These are phyloP conservation scores for Drosophila formosana DNA, from an alignment of 2,888 invertebrate species.

Conservation along the genomic window DNA sequence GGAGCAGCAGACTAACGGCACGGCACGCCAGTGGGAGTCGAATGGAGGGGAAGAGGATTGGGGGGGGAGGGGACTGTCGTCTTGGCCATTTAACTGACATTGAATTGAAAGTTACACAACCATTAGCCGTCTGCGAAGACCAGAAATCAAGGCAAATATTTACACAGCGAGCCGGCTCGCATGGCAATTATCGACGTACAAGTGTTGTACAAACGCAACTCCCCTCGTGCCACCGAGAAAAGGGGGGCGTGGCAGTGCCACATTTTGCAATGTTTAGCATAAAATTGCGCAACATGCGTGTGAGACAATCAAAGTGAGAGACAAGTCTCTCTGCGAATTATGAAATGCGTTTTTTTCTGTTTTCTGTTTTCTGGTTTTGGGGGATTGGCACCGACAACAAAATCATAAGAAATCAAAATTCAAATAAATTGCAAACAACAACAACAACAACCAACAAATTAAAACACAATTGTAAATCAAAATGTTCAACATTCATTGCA, in stretches of 20 bases:
- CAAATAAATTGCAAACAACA: slow-evolving; percentile 61
- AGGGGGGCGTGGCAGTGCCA: slow-evolving; percentile 66
- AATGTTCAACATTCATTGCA: slow-evolving; percentile 34
- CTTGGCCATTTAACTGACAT: slow-evolving; percentile 67
- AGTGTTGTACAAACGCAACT: slow-evolving; percentile 14
- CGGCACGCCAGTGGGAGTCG: background rate
- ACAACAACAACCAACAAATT: slow-evolving; percentile 17
- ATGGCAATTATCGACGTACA: slow-evolving; percentile 62
- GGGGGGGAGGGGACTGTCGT: slow-evolving; percentile 10
- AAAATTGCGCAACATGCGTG: slow-evolving; percentile 76
- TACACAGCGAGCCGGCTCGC: slow-evolving; percentile 63
- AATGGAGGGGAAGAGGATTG: background rate
- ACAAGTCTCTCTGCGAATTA: slow-evolving; percentile 51
- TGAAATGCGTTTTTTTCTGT: slow-evolving; percentile 47
- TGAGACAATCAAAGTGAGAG: slow-evolving; percentile 20
- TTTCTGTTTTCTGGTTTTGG: slow-evolving; percentile 2
- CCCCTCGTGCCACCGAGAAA: background rate
- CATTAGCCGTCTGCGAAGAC: slow-evolving; percentile 36
- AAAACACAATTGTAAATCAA: slow-evolving; percentile 39
- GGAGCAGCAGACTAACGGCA: slow-evolving; percentile 5
- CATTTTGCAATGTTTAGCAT: slow-evolving; percentile 76
- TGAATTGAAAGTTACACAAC: slow-evolving; percentile 79
- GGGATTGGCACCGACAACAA: slow-evolving; percentile 38
- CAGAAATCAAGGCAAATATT: slow-evolving; percentile 72
- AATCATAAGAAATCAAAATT: slow-evolving; percentile 55